Percentiles rank a stretch among this genome's conserved stretches.
Evolutionary conservation across 2,888 invertebrate species (phyloP).

Genomic region (Trichogramma dendrolimi): DNA sequence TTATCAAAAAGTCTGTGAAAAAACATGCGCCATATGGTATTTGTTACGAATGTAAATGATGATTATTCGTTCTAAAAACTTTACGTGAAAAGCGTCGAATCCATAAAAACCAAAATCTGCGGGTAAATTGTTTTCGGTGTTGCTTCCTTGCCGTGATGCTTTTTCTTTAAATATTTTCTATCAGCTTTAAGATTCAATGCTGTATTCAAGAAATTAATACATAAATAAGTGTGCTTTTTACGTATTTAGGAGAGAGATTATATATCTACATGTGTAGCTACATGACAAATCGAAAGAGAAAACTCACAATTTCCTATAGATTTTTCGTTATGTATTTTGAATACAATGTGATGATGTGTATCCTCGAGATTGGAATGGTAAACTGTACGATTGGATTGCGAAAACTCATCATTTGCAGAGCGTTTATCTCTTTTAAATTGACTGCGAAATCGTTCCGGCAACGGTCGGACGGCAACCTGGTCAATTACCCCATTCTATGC

Average conservation of each 20-base stretch:
- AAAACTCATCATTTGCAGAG: neutral
- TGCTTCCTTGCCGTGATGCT: neutral
- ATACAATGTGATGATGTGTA: slow-evolving; percentile 20
- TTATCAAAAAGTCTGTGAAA: slow-evolving; percentile 10
- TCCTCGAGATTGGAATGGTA: slow-evolving; percentile 12
- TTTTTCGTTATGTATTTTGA: neutral
- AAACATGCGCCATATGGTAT: neutral
- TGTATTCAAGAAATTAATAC: too few species aligned
- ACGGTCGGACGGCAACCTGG: slow-evolving; percentile 10
- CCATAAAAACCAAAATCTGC: slow-evolving; percentile 15
- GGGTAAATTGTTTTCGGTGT: slow-evolving; percentile 9
- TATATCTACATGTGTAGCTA: too few species aligned
- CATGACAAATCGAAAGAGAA: too few species aligned
- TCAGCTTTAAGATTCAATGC: too few species aligned
- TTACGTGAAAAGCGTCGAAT: slow-evolving; percentile 10
- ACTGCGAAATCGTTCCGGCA: slow-evolving; percentile 8
- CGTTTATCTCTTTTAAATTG: slow-evolving; percentile 8
- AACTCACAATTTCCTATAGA: too few species aligned
- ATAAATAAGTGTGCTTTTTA: too few species aligned
- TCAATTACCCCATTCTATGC: slow-evolving; percentile 17
- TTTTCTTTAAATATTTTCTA: too few species aligned
- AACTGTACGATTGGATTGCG: slow-evolving; percentile 6
- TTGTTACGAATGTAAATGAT: neutral
- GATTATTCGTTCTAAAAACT: neutral
- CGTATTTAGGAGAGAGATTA: too few species aligned